These are phyloP conservation scores for Hyperoplus immaculatus DNA, from an alignment of 2,797 vertebrate genomes.

Conservation along the genomic window DNA sequence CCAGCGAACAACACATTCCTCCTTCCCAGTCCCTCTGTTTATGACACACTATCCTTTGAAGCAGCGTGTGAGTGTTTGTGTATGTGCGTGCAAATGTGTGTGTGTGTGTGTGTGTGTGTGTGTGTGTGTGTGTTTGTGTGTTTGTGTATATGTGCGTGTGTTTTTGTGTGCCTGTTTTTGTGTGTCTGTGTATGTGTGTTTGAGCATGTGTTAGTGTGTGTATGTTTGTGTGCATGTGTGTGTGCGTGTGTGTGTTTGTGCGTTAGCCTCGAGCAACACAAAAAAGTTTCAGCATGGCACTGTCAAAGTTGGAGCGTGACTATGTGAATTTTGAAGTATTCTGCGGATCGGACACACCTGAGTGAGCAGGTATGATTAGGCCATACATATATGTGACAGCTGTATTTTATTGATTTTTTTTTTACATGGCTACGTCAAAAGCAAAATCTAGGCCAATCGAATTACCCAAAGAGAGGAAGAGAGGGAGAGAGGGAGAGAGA, in stretches of 20 bases:
- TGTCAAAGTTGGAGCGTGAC: constrained; percentile 12
- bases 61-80: constrained; percentile 62
- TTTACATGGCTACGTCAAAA: background rate
- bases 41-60: constrained; percentile 81
- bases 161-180: no score
- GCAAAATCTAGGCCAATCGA: constrained; percentile 60
- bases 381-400: constrained; percentile 70
- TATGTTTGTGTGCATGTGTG: no score
- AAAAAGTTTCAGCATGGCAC: constrained; percentile 64
- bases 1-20: constrained; percentile 83
- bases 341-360: constrained; percentile 64
- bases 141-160: background rate
- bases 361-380: constrained; percentile 64
- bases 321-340: background rate
- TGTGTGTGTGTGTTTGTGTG: constrained; percentile 30
- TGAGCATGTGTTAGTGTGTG: no score
- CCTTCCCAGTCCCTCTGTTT: constrained; percentile 78
- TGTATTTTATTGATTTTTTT: constrained; percentile 43
- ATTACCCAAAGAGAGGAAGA: constrained; percentile 49
- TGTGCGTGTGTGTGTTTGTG: constrained; percentile 12
- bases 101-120: constrained; percentile 23
- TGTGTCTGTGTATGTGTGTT: no score
- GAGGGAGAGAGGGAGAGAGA: constrained; percentile 30
- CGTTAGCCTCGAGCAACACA: constrained; percentile 44
- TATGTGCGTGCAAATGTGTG: constrained; percentile 42